Evolutionary conservation across 2,888 invertebrate species (phyloP), one percentile per base, ranked within the genome.

Genomic region (Pocota personata): DNA sequence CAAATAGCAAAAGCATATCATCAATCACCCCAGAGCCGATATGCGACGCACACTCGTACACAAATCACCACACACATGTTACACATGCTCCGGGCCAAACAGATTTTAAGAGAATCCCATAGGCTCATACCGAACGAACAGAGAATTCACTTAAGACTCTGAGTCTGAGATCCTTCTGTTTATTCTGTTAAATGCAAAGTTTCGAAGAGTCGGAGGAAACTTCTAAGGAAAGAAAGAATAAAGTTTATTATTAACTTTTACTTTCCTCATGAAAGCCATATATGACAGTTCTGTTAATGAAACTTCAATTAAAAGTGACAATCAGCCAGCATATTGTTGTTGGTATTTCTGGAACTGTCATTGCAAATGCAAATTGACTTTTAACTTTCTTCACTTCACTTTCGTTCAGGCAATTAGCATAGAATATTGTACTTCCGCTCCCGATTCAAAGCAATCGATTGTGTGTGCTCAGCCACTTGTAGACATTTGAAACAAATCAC

Each of bases 401-500:
- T 84, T 84, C 86, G 67, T 77, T 82, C 48, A 30, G 66, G 46
- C 71, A 86, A 86, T 86, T 72, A 76, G 71, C 80, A 86, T 86
- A 72, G 67, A 67, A 72, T 67, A 60, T 82, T 43, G 58, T 69
- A 69, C 62, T 72, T 82, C 77, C 77, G 43, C 32, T 57, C 30
- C 55, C 46, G 24, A 43, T 46, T 43, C 21, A 75, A 75, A 64
- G 14, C 5, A 57, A 55, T 46, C 62, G 43, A 66, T 66, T 66
- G 62, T 75, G n/a, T 19, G 37, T 35, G 8, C 48, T 27, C 5
- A 16, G 14, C 16, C 40, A 58, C 60, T 60, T 37, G 16, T 24
- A 37, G 50, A 66, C 35, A 50, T 64, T 72, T 57, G 71, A 58
- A 66, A 80, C 46, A 71, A 75, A 72, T 71, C 57, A 73, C 78